phyloP scores from a whole-genome alignment of 2,888 invertebrate species.

The Blera fallax region DNA sequence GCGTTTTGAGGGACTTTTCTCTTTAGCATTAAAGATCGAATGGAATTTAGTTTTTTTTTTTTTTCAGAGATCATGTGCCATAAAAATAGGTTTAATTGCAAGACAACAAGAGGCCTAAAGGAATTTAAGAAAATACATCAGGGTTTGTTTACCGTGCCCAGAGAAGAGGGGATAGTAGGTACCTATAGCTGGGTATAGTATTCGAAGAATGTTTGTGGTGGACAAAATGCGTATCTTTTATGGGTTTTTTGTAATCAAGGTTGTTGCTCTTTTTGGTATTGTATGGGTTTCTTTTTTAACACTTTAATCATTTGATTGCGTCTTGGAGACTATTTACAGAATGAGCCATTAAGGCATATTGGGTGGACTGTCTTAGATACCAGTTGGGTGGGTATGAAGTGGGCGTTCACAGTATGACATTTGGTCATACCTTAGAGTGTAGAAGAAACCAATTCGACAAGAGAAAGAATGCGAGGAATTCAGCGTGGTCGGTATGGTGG shows the following conservation, averaged over 20 bases:
- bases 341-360: too few relatives aligned
- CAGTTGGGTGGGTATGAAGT: too few relatives aligned
- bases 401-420: too few relatives aligned
- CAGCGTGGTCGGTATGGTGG: too few relatives aligned
- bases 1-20: neutral
- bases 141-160: neutral
- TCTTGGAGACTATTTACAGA: too few relatives aligned
- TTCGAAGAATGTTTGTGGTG: neutral
- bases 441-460: too few relatives aligned
- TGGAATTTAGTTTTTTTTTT: conserved; percentile 15
- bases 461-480: too few relatives aligned
- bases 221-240: neutral
- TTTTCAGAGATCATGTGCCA: conserved; percentile 35
- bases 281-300: neutral
- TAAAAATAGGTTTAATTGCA: conserved; percentile 41
- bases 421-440: too few relatives aligned
- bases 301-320: conserved; percentile 13
- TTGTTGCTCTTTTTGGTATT: neutral
- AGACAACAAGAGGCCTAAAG: neutral
- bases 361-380: too few relatives aligned
- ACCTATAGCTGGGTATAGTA: too few relatives aligned
- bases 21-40: conserved; percentile 23
- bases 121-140: neutral
- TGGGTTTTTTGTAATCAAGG: neutral
- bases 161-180: neutral